Evolutionary conservation across 2,888 invertebrate species (phyloP), one percentile per base, ranked within the genome.

Genomic region (Drosophila tanythrix): DNA sequence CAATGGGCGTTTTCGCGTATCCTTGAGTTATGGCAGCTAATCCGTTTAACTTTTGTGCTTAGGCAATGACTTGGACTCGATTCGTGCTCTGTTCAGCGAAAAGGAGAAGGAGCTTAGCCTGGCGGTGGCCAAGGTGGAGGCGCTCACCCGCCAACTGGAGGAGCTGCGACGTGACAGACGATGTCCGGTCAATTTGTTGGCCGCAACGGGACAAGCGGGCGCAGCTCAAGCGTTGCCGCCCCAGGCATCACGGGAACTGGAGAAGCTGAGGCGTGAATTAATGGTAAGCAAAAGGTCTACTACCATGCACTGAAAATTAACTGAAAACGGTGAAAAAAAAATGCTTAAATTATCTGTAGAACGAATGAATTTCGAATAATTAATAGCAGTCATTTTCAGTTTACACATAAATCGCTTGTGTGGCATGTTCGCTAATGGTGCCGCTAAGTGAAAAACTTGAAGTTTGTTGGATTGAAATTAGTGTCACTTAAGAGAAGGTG

Each of bases 41-140:
- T 80, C 65, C 64, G 55, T 78, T 81, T 72, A 74, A 74, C 68
- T 53, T 61, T 76, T 63, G 72, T 74, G 75, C 69, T 36, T 94
- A 97, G 98, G 97, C 90, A 97, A 98, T 92, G 99, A 99, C 94
- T 95, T 99, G 94, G 98, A 99, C 94, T 97, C 98, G 83, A 98
- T 98, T 93, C 96, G 98, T 91, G 97, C 98, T 79, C 95, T 99
- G 72, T 99, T 99, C 95, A 98, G 98, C 94, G 98, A 99, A 93
- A 99, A 99, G 93, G 99, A 99, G 93, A 98, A 98, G 93, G 99
- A 99, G 94, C 94, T 99, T 74, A 97, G 98, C 67, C 94, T 98
- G 95, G 99, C 99, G n/a, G 98, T 99, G 92, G 97, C 97, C 91
- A 98, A 98, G 94, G 99, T 99, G 91, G 99, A 99, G 92, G 98